These are phyloP conservation scores for Sebastes reedi DNA, from an alignment of 2,797 vertebrate genomes.

Conservation along the genomic window DNA sequence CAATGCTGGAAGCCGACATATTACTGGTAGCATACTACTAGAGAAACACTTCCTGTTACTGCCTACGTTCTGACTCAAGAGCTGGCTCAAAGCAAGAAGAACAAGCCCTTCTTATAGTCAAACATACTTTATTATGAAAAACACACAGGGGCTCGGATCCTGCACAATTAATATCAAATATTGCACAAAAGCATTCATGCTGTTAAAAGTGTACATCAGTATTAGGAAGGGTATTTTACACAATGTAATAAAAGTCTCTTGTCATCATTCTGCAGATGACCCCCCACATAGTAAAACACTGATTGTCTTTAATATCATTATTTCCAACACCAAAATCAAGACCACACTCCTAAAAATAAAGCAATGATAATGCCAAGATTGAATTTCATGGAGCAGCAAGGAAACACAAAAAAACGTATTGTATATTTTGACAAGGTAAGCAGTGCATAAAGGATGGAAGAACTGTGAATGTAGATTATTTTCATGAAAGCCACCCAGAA, in stretches of 20 bases:
- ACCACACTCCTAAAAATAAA: neutral
- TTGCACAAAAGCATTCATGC: constrained; percentile 44
- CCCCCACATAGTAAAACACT: neutral
- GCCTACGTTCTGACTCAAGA: neutral
- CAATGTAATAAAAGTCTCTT: neutral
- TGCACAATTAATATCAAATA: constrained; percentile 24
- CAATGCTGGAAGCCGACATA: neutral
- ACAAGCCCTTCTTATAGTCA: neutral
- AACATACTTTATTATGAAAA: constrained; percentile 58
- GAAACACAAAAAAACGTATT: neutral
- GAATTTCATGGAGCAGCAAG: constrained; percentile 8
- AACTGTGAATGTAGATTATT: neutral
- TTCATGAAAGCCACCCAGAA: neutral
- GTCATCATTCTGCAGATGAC: neutral
- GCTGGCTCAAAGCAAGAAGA: neutral
- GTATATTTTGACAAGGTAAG: neutral
- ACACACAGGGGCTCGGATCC: constrained; percentile 32
- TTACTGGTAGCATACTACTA: neutral
- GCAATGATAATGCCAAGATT: neutral
- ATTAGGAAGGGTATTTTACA: constrained; percentile 10
- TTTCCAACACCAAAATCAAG: constrained; percentile 4
- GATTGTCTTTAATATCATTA: constrained; percentile 18
- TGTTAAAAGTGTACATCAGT: constrained; percentile 7
- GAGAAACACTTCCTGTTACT: neutral
- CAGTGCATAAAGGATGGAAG: neutral